Evolutionary conservation across 2,113 vertebrate species (phyloP).

Genomic region (Platichthys flesus): DNA sequence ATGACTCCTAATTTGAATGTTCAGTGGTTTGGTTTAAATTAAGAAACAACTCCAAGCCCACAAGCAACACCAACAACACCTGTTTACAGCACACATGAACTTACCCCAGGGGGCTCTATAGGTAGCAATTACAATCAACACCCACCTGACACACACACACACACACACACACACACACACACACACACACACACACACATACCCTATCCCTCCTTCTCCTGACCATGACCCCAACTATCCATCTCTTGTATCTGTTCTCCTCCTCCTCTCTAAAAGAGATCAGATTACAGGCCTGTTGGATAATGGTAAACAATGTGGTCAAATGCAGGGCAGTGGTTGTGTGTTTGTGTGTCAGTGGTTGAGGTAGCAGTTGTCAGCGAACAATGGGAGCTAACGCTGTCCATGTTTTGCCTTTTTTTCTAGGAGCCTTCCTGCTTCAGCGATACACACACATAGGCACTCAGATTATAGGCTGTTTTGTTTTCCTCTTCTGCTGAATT

Average conservation of each 20-base stretch:
- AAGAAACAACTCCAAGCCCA: conserved; percentile 23
- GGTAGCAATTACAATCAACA: conserved; percentile 62
- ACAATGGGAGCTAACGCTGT: neutral
- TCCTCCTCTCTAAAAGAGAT: conserved; percentile 46
- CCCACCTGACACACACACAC: conserved; percentile 30
- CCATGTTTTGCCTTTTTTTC: too few species aligned
- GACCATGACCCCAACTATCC: conserved; percentile 41
- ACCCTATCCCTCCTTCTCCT: conserved; percentile 21
- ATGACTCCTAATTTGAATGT: too few species aligned
- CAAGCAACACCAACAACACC: conserved; percentile 38
- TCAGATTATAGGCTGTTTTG: conserved; percentile 57
- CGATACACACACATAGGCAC: conserved; percentile 19
- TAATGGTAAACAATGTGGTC: conserved; percentile 60
- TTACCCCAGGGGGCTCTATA: conserved; percentile 40
- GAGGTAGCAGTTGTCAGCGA: neutral
- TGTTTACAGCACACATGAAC: conserved; percentile 20
- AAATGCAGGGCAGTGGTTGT: conserved; percentile 21
- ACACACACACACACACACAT: conserved; percentile 15
- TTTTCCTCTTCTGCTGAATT: conserved; percentile 53
- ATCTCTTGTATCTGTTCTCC: conserved; percentile 31
- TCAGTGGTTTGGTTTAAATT: conserved; percentile 24
- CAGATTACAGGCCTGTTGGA: conserved; percentile 71
- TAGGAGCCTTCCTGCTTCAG: neutral
- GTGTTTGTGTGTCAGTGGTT: neutral
- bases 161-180: neutral